Evolutionary conservation across 2,113 vertebrate genomes (phyloP).

Genomic region (Petaurus breviceps): DNA sequence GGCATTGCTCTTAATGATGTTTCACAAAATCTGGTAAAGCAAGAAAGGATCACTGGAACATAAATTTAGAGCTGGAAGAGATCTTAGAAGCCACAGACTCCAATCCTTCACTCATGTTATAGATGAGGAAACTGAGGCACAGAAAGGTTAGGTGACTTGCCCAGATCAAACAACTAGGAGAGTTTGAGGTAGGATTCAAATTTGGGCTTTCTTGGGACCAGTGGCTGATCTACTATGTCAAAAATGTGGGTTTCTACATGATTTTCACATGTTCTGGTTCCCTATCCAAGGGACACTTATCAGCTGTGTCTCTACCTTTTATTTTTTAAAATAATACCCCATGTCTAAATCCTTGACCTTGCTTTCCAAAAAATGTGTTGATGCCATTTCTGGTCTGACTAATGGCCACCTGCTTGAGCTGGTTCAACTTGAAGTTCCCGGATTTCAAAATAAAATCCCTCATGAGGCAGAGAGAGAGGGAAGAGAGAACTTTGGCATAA

Average conservation of each 20-base stretch:
- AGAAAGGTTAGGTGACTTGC: not conserved
- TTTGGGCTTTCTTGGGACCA: not conserved
- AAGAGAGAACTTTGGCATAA: not conserved
- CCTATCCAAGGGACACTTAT: not conserved
- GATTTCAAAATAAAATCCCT: not conserved
- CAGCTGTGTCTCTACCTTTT: not conserved
- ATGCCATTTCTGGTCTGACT: not conserved
- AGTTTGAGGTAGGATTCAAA: not conserved
- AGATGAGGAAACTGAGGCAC: not conserved
- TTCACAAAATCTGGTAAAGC: not conserved
- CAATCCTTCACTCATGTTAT: not conserved
- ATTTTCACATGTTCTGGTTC: too few species aligned
- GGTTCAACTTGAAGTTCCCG: not conserved
- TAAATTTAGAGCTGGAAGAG: not conserved
- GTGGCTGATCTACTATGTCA: not conserved
- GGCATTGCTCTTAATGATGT: not conserved
- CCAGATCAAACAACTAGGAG: not conserved
- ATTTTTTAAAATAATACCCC: not conserved
- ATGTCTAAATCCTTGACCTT: conserved; percentile 27
- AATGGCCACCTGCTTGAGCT: not conserved
- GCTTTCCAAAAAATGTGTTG: not conserved
- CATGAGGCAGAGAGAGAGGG: not conserved
- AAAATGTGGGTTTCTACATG: not conserved
- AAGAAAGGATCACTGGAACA: not conserved
- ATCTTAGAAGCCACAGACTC: not conserved